phyloP scores from a whole-genome alignment of 2,113 vertebrate genomes.

The Nyctereutes procyonoides region DNA sequence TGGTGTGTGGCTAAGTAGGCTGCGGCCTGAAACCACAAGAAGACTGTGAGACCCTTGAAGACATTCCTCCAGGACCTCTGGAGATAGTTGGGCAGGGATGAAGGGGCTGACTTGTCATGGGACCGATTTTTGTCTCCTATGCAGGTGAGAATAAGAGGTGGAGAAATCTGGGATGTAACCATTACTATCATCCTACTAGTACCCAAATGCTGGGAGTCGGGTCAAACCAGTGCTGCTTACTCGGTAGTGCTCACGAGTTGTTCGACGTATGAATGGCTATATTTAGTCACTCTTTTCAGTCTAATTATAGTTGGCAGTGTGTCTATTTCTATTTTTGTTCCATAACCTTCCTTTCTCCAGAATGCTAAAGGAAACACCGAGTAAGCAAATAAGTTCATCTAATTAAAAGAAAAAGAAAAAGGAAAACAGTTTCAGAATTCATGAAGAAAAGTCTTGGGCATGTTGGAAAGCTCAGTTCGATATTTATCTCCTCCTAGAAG shows the following conservation, averaged over 20 bases:
- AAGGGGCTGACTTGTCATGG: background rate
- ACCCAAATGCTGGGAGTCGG: background rate
- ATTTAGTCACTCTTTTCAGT: constrained; percentile 34
- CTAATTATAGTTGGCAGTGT: constrained; percentile 44
- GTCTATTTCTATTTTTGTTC: constrained; percentile 45
- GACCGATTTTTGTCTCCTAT: background rate
- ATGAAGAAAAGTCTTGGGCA: background rate
- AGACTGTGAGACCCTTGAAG: background rate
- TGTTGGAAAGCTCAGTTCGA: constrained; percentile 36
- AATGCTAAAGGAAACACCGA: constrained; percentile 26
- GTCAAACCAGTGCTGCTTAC: background rate
- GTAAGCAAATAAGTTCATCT: constrained; percentile 60
- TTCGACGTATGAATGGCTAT: constrained; percentile 39
- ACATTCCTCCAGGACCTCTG: background rate
- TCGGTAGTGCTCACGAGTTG: background rate
- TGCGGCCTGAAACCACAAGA: background rate
- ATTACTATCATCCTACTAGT: background rate
- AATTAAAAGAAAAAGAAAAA: background rate
- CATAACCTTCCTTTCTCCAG: constrained; percentile 48
- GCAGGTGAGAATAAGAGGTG: background rate
- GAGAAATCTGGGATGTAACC: background rate
- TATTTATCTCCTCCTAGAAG: background rate
- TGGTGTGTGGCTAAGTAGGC: background rate
- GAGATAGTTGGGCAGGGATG: background rate
- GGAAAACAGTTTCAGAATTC: background rate